Evolutionary conservation across 2,888 invertebrate genomes (phyloP), one percentile per base, ranked within the genome.

Genomic region (Allygus modestus): DNA sequence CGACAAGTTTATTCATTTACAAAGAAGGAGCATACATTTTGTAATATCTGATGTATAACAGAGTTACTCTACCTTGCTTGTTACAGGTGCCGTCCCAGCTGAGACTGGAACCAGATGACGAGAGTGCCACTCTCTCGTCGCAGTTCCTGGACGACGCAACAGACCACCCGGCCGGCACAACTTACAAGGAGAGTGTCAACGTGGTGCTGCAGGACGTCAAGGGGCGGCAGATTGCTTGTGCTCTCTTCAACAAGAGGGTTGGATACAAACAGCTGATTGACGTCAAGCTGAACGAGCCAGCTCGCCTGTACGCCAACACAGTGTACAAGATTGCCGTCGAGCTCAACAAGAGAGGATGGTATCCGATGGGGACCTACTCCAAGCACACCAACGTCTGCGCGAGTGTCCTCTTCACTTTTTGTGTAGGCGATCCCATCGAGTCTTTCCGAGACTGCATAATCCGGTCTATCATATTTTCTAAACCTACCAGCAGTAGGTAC

Each of bases 261-360:
- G 92, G 93, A n/a, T 95, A 93, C 90, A 92, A 94, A 26, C 94
- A 94, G 33, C 91, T 96, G 87, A 92, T 96, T 84, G 96, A 96
- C 90, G 95, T 97, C 88, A 94, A 94, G 87, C 96, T 96, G 90
- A 96, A 96, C 91, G 91, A 96, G 9, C 95, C 96, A 9, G 94
- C 96, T 84, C 95, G 94, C 88, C 95, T 97, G 88, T 95, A 95
- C 89, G 92, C 93, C 88, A 93, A 94, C 89, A 94, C 94, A 93
- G 94, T 94, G 83, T 97, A 96, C 90, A 95, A 95, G 90, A 94
- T 97, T 87, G 96, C 95, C 79, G 95, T 96, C 33, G 96, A 96
- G 65, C 94, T 96, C 91, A 96, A 96, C 91, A 96, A 96, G 89
- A 92, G 93, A 86, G 96, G 96, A 17, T 95, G 95, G 93, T 97